Conservation (phyloP, 2,113 vertebrate species). For the Oncorhynchus masou region DNA sequence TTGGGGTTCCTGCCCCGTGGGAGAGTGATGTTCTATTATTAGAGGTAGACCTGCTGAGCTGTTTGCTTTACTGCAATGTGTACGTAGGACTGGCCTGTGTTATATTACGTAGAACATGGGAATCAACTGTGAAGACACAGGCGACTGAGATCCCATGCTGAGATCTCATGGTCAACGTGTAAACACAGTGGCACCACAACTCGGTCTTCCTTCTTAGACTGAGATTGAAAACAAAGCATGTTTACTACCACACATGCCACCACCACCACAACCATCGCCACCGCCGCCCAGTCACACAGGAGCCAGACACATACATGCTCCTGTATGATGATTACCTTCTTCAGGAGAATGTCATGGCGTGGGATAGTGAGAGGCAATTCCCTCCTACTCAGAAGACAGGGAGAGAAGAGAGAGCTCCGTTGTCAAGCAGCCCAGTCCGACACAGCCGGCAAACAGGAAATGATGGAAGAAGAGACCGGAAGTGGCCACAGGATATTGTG, state of each 20-base stretch:
- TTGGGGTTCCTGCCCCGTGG: neutral
- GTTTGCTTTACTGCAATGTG: neutral
- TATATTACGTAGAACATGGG: too few relatives aligned
- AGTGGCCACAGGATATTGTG: conserved; percentile 74
- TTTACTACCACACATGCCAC: too few relatives aligned
- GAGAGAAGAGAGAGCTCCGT: conserved; percentile 19
- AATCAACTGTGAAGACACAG: too few relatives aligned
- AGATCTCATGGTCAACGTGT: too few relatives aligned
- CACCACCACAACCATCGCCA: neutral
- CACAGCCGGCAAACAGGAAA: conserved; percentile 71
- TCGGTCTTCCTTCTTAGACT: too few relatives aligned
- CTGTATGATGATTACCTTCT: neutral
- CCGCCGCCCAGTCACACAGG: neutral
- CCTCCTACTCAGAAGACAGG: neutral
- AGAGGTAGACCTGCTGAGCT: neutral
- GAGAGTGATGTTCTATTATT: neutral
- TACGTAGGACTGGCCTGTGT: neutral
- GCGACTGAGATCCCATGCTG: too few relatives aligned
- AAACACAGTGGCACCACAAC: too few relatives aligned
- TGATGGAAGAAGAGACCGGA: conserved; percentile 65
- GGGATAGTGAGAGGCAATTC: neutral
- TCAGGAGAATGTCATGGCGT: neutral
- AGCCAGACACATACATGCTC: neutral
- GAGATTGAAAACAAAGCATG: too few relatives aligned
- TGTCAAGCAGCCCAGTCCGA: neutral